These are phyloP conservation scores for Pocillopora meandrina DNA, from an alignment of 92 coral and sea anemone species.

Conservation along the genomic window DNA sequence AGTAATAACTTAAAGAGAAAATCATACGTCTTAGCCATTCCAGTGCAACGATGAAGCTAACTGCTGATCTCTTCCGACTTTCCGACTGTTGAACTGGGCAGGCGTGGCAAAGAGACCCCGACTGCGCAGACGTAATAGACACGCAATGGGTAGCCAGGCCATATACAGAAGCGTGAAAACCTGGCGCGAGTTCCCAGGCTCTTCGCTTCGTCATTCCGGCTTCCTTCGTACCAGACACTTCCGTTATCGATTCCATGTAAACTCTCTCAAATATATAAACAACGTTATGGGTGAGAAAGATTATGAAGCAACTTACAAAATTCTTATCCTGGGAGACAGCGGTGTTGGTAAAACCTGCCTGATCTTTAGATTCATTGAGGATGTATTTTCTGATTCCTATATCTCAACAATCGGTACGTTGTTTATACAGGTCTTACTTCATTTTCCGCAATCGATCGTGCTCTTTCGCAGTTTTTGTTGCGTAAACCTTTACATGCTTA, in stretches of 20 bases:
- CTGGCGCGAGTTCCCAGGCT: background rate
- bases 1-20: conserved; percentile 95
- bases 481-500: background rate
- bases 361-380: conserved; percentile 94
- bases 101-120: conserved; percentile 81
- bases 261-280: background rate
- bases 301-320: conserved; percentile 91
- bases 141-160: conserved; percentile 22
- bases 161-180: background rate
- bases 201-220: background rate
- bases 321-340: conserved; percentile 95
- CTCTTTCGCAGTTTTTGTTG: background rate
- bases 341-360: conserved; percentile 98
- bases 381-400: conserved; percentile 91
- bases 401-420: conserved; percentile 96
- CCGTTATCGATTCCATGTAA: conserved; percentile 8
- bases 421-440: background rate
- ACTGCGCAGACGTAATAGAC: conserved; percentile 62
- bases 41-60: conserved; percentile 35
- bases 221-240: background rate
- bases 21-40: conserved; percentile 99
- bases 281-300: conserved; percentile 69
- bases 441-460: background rate
- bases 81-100: conserved; percentile 71
- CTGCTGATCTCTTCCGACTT: conserved; percentile 35